Conservation (phyloP, 92 coral and sea anemone species). For the Meandrina meandrites region DNA sequence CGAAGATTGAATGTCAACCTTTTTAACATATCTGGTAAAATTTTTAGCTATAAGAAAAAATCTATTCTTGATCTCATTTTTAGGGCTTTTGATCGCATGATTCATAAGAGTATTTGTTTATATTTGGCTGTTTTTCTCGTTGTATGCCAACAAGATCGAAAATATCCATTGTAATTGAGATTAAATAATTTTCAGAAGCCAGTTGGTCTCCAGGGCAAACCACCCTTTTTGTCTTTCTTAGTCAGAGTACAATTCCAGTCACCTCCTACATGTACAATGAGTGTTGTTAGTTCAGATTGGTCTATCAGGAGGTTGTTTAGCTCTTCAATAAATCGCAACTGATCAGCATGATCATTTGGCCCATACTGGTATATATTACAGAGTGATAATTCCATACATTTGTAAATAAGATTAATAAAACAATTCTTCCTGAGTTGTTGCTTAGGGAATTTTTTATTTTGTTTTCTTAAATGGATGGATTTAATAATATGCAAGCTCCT, state of each 20-base stretch:
- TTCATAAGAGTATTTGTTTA: background rate
- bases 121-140: background rate
- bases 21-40: no score
- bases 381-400: background rate
- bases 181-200: background rate
- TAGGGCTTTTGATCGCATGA: background rate
- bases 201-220: background rate
- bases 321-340: background rate
- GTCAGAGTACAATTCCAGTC: slow-evolving; percentile 8
- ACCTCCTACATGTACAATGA: background rate
- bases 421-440: slow-evolving; percentile 15
- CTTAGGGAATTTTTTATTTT: slow-evolving; percentile 9
- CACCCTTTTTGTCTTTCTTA: background rate
- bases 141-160: background rate
- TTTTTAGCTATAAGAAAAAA: no score
- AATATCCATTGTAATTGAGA: background rate
- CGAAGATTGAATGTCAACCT: no score
- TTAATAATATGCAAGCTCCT: background rate
- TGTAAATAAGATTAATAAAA: background rate
- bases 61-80: no score
- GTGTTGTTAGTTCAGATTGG: slow-evolving; percentile 1
- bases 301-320: background rate
- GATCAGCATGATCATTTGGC: slow-evolving; percentile 6
- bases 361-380: background rate
- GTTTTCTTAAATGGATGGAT: background rate